phyloP scores from a whole-genome alignment of 1,140 invertebrate species.

The Ridgeia piscesae region DNA sequence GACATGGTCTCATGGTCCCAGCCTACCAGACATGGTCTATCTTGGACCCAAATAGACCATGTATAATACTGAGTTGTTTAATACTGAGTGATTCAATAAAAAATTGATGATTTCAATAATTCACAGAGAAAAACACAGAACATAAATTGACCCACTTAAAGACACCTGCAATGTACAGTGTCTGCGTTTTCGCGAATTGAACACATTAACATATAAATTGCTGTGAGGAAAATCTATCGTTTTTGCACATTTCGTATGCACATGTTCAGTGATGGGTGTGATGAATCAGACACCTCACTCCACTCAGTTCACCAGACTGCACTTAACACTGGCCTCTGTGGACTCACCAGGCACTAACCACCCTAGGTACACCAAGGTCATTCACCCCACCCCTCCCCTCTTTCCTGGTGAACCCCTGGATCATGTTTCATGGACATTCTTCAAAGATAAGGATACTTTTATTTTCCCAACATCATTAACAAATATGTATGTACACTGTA shows the following conservation, averaged over 20 bases:
- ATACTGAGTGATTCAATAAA: background rate
- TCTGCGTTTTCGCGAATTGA: background rate
- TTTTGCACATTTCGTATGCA: background rate
- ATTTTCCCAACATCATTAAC: too few relatives aligned
- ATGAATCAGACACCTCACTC: background rate
- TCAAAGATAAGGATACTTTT: too few relatives aligned
- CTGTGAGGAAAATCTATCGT: background rate
- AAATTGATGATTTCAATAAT: background rate
- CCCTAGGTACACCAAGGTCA: background rate
- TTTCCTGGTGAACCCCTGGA: background rate
- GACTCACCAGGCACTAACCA: background rate
- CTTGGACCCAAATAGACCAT: too few relatives aligned
- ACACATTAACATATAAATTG: background rate
- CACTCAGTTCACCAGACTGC: background rate
- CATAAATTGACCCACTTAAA: background rate
- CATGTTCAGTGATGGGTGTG: background rate
- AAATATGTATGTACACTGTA: too few relatives aligned
- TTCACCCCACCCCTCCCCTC: background rate
- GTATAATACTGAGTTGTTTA: too few relatives aligned
- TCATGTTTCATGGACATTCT: too few relatives aligned
- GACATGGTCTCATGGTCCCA: too few relatives aligned
- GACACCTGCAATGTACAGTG: background rate
- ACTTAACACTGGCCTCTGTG: background rate
- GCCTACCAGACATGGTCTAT: too few relatives aligned
- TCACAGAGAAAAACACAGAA: background rate